Evolutionary conservation across 2,797 vertebrate genomes (phyloP), one percentile per base, ranked within the genome.

Genomic region (Mus caroli): DNA sequence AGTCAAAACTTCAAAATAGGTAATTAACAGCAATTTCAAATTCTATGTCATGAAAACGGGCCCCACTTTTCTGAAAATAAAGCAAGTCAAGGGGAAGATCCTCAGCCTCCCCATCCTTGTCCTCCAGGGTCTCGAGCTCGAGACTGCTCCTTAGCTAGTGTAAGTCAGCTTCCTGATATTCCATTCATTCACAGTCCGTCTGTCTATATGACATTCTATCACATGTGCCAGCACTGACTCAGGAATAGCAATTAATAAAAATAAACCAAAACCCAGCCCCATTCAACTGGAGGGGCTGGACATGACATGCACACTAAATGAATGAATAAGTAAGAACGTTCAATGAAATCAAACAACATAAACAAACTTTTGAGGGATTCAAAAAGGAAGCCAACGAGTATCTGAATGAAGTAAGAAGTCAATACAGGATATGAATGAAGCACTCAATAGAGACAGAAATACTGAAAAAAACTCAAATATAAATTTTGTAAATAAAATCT

Each of bases 1-100:
- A 90, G 85, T 1, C n/a, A 95, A 97, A 95, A 92, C 64, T 92
- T 58, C 64, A 96, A 96, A 96, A 91, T 69, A 26, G 88, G 24
- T 28, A 12, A 58, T 83, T 77, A 88, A 91, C 11, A 92, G 79
- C 67, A 94, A 92, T 64, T 84, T 73, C 69, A 75, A 89, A 95
- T 12, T 84, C 3, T 50, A 84, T 3, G 89, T 64, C 58, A 92
- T 91, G 43, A 94, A 91, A 94, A 69, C 43, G 31, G 88, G 46
- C 8, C 40, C 43, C 54, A 17, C 88, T 64, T 83, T 92, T 92
- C 95, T 52, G 31, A 97, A 91, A 88, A 91, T 12, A 26, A 31
- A 19, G 50, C 67, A 92, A 91, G 83, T 31, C 34, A 83, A 91
- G 58, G 31, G 37, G 31, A 88, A 77, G 77, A 86, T 73, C 69